These are phyloP conservation scores for Grapholita molesta DNA, from an alignment of 1,140 invertebrate genomes.

Conservation along the genomic window DNA sequence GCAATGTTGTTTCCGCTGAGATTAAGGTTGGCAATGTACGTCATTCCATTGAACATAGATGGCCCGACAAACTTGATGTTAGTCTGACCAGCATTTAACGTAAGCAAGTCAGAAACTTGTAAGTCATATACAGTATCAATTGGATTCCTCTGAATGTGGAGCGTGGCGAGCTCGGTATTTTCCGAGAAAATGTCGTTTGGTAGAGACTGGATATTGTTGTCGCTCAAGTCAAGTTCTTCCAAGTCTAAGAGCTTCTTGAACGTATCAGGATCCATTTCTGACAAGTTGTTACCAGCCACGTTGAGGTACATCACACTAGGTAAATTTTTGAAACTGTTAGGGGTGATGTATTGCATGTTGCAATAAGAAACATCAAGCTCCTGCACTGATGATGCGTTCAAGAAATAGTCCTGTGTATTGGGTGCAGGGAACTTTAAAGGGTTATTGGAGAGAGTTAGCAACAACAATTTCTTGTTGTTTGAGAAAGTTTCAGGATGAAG, in stretches of 20 bases:
- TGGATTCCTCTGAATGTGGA: constrained; percentile 80
- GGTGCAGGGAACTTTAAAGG: constrained; percentile 78
- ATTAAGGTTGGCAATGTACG: constrained; percentile 80
- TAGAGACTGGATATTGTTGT: constrained; percentile 80
- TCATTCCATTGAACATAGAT: constrained; percentile 81
- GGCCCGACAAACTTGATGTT: constrained; percentile 81
- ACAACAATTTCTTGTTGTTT: constrained; percentile 80
- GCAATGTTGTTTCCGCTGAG: constrained; percentile 82
- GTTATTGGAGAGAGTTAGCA: constrained; percentile 83
- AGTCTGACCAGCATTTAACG: constrained; percentile 82
- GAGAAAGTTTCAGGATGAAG: constrained; percentile 83
- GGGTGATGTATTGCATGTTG: constrained; percentile 79
- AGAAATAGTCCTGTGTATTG: constrained; percentile 73
- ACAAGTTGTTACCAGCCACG: constrained; percentile 81
- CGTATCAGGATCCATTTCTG: constrained; percentile 79
- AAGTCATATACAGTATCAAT: constrained; percentile 76
- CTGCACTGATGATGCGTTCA: constrained; percentile 81
- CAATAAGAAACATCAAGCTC: constrained; percentile 84
- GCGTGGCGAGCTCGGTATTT: constrained; percentile 79
- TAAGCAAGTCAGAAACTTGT: constrained; percentile 78
- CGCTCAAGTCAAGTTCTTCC: constrained; percentile 83
- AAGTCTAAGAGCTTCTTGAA: constrained; percentile 80
- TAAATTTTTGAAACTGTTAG: constrained; percentile 80
- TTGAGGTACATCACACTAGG: constrained; percentile 81
- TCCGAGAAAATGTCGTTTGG: constrained; percentile 80